Conservation (phyloP, 2,797 vertebrate genomes). For the Gorsachius magnificus region DNA sequence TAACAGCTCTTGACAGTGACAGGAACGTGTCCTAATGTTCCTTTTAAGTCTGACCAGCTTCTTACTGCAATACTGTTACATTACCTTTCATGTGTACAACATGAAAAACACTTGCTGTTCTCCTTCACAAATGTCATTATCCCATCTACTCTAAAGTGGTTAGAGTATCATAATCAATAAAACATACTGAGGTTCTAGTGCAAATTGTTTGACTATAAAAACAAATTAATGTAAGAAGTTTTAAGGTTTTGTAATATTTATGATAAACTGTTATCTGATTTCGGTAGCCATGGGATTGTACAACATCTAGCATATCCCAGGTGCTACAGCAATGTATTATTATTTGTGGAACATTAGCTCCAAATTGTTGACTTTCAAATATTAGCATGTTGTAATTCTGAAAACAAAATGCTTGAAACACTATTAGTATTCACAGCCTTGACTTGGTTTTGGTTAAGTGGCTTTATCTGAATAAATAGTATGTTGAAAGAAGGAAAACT, state of each 20-base stretch:
- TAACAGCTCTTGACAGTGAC: background rate
- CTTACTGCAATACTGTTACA: background rate
- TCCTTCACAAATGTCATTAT: slow-evolving; percentile 57
- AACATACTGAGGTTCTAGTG: slow-evolving; percentile 58
- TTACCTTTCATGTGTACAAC: background rate
- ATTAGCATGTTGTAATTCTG: slow-evolving; percentile 69
- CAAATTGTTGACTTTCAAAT: slow-evolving; percentile 71
- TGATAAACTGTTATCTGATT: slow-evolving; percentile 59
- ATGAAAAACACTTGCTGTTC: background rate
- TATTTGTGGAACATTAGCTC: slow-evolving; percentile 69
- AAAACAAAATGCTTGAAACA: slow-evolving; percentile 63
- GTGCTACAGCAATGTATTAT: slow-evolving; percentile 48
- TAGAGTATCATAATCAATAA: slow-evolving; percentile 63
- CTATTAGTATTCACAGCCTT: slow-evolving; percentile 62
- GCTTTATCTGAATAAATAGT: slow-evolving; percentile 69
- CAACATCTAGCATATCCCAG: slow-evolving; percentile 19
- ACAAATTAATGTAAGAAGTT: slow-evolving; percentile 63
- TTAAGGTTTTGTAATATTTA: slow-evolving; percentile 64
- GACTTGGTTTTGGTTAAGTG: slow-evolving; percentile 65
- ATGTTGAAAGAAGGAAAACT: slow-evolving; percentile 47
- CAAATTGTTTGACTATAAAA: slow-evolving; percentile 63
- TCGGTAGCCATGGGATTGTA: slow-evolving; percentile 49
- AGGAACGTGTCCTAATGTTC: background rate
- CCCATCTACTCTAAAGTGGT: background rate
- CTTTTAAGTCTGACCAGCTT: background rate